These are phyloP conservation scores for Gavialis gangeticus DNA, from an alignment of 2,113 vertebrate genomes.

Conservation along the genomic window DNA sequence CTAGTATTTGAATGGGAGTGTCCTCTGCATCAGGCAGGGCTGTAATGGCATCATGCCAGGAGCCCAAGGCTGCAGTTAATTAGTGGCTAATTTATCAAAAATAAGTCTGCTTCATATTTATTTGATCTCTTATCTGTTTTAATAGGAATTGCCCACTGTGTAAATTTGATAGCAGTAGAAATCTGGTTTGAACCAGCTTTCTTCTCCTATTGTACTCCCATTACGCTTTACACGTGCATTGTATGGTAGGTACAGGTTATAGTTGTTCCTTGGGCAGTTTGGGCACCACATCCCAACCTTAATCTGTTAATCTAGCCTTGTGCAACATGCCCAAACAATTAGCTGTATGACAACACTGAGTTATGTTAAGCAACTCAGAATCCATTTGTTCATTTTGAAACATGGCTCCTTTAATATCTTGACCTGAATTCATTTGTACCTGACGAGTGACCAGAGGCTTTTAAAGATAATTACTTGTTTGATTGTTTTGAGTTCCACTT, in stretches of 20 bases:
- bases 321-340: neutral
- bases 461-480: neutral
- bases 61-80: neutral
- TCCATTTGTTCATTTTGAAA: neutral
- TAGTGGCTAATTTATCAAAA: neutral
- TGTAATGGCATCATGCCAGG: neutral
- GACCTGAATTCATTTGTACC: neutral
- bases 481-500: neutral
- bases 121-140: neutral
- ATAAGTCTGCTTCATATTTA: neutral
- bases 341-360: neutral
- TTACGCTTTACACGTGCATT: neutral
- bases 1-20: neutral
- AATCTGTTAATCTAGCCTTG: neutral
- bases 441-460: neutral
- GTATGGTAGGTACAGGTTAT: neutral
- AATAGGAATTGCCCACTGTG: neutral
- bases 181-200: neutral
- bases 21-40: neutral
- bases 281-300: neutral
- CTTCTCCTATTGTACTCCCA: neutral
- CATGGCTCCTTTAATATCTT: neutral
- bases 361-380: neutral
- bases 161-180: neutral
- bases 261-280: neutral